Evolutionary conservation across 2,113 vertebrate genomes (phyloP).

Genomic region (Plotosus lineatus): DNA sequence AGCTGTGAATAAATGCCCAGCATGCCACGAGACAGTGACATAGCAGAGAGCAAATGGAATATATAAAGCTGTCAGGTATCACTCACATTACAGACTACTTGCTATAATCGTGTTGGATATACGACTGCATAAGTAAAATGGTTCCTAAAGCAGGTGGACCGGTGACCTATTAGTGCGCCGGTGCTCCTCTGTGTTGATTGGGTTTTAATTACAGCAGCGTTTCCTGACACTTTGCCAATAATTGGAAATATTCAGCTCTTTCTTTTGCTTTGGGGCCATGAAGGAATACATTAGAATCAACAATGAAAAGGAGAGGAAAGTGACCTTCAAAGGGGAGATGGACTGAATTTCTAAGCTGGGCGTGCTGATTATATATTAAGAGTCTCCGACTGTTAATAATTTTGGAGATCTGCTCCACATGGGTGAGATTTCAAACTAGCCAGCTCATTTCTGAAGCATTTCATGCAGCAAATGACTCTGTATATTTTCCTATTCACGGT

Average conservation of each 20-base stretch:
- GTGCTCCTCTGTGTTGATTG: constrained; percentile 64
- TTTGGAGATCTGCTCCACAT: constrained; percentile 34
- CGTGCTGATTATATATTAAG: constrained; percentile 30
- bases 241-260: constrained; percentile 70
- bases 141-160: constrained; percentile 41
- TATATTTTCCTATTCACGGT: constrained; percentile 13
- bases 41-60: not conserved
- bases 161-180: constrained; percentile 50
- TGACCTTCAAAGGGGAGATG: constrained; percentile 51
- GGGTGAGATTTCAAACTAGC: constrained; percentile 29
- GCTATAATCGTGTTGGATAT: constrained; percentile 17
- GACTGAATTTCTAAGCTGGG: constrained; percentile 28
- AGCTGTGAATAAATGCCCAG: not conserved
- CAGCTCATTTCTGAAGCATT: constrained; percentile 27
- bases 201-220: constrained; percentile 70
- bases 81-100: not conserved
- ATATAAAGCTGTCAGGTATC: constrained; percentile 3
- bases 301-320: constrained; percentile 39
- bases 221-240: constrained; percentile 70
- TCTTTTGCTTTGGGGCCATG: constrained; percentile 46
- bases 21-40: not conserved
- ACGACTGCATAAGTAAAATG: constrained; percentile 21
- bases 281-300: constrained; percentile 57
- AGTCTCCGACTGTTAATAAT: constrained; percentile 21
- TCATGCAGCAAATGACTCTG: constrained; percentile 30